Conservation (phyloP, 2,888 invertebrate genomes). For the Lepetodrilus schrolli region DNA sequence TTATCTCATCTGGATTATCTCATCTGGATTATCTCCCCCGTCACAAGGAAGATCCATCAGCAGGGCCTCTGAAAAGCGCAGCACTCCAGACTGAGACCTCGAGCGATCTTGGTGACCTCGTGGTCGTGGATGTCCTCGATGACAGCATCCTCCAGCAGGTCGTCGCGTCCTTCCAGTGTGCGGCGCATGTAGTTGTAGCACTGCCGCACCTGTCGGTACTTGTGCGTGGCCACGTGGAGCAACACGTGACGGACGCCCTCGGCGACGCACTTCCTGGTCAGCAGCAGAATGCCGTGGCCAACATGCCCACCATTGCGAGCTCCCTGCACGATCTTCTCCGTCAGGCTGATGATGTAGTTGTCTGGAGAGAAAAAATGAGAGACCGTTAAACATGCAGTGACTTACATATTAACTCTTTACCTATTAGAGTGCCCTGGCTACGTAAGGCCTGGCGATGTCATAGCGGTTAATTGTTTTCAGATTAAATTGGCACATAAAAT, state of each 20-base stretch:
- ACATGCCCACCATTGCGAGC: background rate
- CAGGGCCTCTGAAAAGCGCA: background rate
- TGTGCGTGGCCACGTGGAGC: background rate
- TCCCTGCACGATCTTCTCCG: conserved; percentile 7
- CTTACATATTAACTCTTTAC: too few relatives aligned
- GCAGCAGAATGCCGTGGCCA: background rate
- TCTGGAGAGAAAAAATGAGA: background rate
- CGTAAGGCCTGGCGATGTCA: too few relatives aligned
- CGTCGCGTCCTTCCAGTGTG: background rate
- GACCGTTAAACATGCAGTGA: too few relatives aligned
- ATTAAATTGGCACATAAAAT: too few relatives aligned
- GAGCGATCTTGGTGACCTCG: background rate
- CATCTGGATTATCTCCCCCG: too few relatives aligned
- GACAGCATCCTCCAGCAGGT: background rate
- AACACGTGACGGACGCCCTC: conserved; percentile 13
- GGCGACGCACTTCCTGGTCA: conserved; percentile 22
- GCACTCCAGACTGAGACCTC: conserved; percentile 8
- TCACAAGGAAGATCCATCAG: too few relatives aligned
- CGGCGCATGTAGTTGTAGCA: conserved; percentile 2
- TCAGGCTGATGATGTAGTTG: background rate
- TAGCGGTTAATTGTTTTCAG: too few relatives aligned
- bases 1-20: too few relatives aligned
- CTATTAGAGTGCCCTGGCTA: too few relatives aligned
- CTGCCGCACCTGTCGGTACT: background rate
- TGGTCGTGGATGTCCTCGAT: conserved; percentile 2